Conservation (phyloP, 2,113 vertebrate species). For the Heterocephalus glaber region DNA sequence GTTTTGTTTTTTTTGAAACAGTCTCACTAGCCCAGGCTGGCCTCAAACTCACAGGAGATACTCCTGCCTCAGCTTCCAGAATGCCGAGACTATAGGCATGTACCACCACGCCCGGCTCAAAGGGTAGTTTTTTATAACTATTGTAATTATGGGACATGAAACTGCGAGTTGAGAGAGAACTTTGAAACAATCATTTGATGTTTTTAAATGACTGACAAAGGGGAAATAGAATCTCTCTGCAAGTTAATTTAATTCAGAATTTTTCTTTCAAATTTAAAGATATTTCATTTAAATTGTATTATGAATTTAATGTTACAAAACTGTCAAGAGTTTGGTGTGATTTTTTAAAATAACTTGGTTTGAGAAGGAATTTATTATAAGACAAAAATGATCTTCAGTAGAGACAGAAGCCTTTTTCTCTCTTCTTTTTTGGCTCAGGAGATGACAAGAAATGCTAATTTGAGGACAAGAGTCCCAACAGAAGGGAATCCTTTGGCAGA, state of each 20-base stretch:
- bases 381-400: slow-evolving; percentile 45
- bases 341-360: slow-evolving; percentile 55
- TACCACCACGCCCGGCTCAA: not conserved
- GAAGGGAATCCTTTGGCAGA: slow-evolving; percentile 55
- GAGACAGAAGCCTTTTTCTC: not conserved
- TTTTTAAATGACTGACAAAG: not conserved
- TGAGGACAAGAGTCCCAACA: slow-evolving; percentile 42
- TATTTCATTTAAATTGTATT: not conserved
- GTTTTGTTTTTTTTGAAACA: too few relatives aligned
- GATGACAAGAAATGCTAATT: slow-evolving; percentile 47
- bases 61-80: too few relatives aligned
- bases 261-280: slow-evolving; percentile 22
- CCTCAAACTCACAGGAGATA: too few relatives aligned
- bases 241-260: not conserved
- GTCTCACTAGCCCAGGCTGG: too few relatives aligned
- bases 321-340: not conserved
- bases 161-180: not conserved
- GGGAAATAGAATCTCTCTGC: not conserved
- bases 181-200: slow-evolving; percentile 12
- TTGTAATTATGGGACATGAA: not conserved
- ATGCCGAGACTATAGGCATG: too few relatives aligned
- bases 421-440: not conserved
- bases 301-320: not conserved
- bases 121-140: slow-evolving; percentile 16
- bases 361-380: slow-evolving; percentile 42